phyloP scores from a whole-genome alignment of 1,140 invertebrate genomes.

The Saccostrea echinata region DNA sequence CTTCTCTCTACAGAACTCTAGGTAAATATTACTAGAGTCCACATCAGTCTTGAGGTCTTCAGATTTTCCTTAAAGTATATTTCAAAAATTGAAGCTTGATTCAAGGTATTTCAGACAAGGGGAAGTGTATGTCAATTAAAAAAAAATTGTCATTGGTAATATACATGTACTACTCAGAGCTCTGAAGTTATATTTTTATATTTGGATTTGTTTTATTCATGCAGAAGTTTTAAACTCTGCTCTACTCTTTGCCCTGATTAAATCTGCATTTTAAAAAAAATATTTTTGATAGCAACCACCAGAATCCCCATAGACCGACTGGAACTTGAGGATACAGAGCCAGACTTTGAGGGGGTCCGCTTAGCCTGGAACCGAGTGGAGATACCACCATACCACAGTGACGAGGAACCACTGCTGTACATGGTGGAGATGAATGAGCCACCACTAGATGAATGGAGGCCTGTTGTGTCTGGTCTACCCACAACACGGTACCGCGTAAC shows the following conservation, averaged over 20 bases:
- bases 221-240: background rate
- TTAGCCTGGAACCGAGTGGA: slow-evolving; percentile 72
- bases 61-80: too few species aligned
- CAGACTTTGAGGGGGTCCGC: slow-evolving; percentile 67
- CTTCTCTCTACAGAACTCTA: slow-evolving; percentile 71
- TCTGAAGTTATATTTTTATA: too few species aligned
- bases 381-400: slow-evolving; percentile 70
- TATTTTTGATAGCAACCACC: slow-evolving; percentile 62
- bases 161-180: too few species aligned
- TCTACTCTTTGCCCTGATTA: background rate
- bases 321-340: slow-evolving; percentile 70
- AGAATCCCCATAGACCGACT: slow-evolving; percentile 68
- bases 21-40: slow-evolving; percentile 58
- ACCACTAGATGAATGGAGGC: slow-evolving; percentile 69
- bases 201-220: background rate
- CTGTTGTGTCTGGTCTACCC: slow-evolving; percentile 72
- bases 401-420: slow-evolving; percentile 73
- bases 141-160: too few species aligned
- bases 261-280: background rate
- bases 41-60: too few species aligned
- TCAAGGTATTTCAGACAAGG: too few species aligned
- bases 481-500: slow-evolving; percentile 71
- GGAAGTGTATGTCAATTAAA: too few species aligned
- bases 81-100: too few species aligned
- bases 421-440: slow-evolving; percentile 74